These are phyloP conservation scores for Zaprionus camerounensis DNA, from an alignment of 1,140 invertebrate genomes.

Conservation along the genomic window DNA sequence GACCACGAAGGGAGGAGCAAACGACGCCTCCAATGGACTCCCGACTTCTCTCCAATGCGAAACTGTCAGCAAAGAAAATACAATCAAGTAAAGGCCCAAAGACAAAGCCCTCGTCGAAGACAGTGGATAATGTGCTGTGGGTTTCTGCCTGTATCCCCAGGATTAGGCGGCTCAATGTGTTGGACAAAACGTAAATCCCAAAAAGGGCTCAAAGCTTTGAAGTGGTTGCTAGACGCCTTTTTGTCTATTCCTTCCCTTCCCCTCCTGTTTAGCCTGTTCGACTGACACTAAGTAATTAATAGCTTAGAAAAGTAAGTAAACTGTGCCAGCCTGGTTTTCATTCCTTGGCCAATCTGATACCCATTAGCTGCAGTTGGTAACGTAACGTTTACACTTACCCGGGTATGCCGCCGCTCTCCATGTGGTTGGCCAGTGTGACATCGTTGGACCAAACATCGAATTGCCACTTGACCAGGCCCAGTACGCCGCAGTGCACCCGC, in stretches of 20 bases:
- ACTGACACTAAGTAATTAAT: constrained; percentile 50
- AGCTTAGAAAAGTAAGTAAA: constrained; percentile 12
- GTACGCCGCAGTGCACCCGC: constrained; percentile 95
- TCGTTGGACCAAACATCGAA: constrained; percentile 98
- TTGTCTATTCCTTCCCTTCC: neutral
- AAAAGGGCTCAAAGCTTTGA: constrained; percentile 46
- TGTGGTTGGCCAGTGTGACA: constrained; percentile 97
- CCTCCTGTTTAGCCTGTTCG: neutral
- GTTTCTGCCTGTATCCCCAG: neutral
- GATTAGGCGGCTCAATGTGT: constrained; percentile 23
- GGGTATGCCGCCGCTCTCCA: constrained; percentile 97
- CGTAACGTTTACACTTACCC: constrained; percentile 88
- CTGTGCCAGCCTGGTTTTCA: neutral
- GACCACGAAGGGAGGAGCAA: constrained; percentile 1
- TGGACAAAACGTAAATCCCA: constrained; percentile 7
- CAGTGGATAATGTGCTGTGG: constrained; percentile 13
- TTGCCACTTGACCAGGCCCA: constrained; percentile 93
- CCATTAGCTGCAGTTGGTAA: constrained; percentile 9
- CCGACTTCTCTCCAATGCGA: neutral
- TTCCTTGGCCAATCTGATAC: neutral
- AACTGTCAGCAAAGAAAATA: constrained; percentile 33
- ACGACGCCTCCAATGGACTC: neutral
- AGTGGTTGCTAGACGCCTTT: constrained; percentile 27
- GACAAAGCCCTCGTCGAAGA: constrained; percentile 18
- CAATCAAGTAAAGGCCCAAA: constrained; percentile 32